Evolutionary conservation across 2,113 vertebrate species (phyloP).

Genomic region (Colistium nudipinnis): DNA sequence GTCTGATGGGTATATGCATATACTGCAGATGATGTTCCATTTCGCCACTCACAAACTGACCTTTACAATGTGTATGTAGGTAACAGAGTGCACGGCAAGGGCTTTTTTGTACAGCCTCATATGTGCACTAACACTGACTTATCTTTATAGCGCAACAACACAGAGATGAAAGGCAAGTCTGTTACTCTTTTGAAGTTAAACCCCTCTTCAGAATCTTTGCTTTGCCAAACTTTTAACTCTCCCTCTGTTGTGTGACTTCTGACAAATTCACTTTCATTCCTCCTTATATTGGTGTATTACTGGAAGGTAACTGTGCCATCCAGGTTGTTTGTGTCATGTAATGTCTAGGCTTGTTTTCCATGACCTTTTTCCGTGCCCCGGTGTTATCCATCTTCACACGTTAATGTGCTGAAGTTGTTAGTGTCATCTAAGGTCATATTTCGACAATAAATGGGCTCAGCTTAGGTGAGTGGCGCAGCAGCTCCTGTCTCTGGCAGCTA

Average conservation of each 20-base stretch:
- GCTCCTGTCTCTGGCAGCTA: not conserved
- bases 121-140: conserved; percentile 23
- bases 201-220: conserved; percentile 32
- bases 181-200: conserved; percentile 32
- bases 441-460: conserved; percentile 24
- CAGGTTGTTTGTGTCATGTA: conserved; percentile 9
- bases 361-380: conserved; percentile 39
- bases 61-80: conserved; percentile 35
- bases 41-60: conserved; percentile 49
- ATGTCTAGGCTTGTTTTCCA: conserved; percentile 27
- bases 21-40: conserved; percentile 51
- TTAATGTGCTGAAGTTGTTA: conserved; percentile 31
- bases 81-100: conserved; percentile 10
- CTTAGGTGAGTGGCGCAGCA: not conserved
- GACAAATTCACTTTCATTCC: not conserved
- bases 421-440: conserved; percentile 37
- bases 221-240: conserved; percentile 20
- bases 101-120: conserved; percentile 19
- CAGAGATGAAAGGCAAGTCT: conserved; percentile 43
- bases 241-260: conserved; percentile 15
- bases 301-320: not conserved
- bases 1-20: conserved; percentile 53
- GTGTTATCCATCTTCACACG: conserved; percentile 47
- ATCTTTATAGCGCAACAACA: conserved; percentile 26
- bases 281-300: not conserved